A percentile compares a stretch with the other conserved stretches of the same genome.
Evolutionary conservation across 2,113 vertebrate genomes (phyloP).

Genomic region (Tachuris rubrigastra): DNA sequence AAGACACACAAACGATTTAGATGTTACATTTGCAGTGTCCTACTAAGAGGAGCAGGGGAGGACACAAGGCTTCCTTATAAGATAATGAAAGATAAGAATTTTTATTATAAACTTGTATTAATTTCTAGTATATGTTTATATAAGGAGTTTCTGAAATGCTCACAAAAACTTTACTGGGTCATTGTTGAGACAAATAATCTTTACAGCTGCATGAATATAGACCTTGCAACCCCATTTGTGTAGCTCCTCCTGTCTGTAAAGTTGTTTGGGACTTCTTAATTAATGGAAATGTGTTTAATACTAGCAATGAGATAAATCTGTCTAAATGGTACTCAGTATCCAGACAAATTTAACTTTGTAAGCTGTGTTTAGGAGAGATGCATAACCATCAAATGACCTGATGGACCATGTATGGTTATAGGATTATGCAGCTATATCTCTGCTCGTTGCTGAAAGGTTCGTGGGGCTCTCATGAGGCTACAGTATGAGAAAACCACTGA

Average conservation of each 20-base stretch:
- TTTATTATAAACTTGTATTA: not conserved
- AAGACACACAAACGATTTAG: not conserved
- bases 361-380: not conserved
- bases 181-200: not conserved
- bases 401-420: not conserved
- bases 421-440: not conserved
- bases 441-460: not conserved
- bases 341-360: not conserved
- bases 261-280: not conserved
- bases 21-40: not conserved
- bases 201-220: not conserved
- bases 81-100: not conserved
- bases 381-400: not conserved
- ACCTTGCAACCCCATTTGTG: not conserved
- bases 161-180: not conserved
- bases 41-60: not conserved
- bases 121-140: not conserved
- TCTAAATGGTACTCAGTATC: not conserved
- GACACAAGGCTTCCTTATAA: not conserved
- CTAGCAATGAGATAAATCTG: not conserved
- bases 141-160: not conserved
- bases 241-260: not conserved
- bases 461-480: not conserved
- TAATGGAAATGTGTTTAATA: not conserved
- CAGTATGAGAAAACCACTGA: not conserved